Evolutionary conservation across 2,888 invertebrate species (phyloP), one percentile per base, ranked within the genome.

Genomic region (Drosophila kuntzei): DNA sequence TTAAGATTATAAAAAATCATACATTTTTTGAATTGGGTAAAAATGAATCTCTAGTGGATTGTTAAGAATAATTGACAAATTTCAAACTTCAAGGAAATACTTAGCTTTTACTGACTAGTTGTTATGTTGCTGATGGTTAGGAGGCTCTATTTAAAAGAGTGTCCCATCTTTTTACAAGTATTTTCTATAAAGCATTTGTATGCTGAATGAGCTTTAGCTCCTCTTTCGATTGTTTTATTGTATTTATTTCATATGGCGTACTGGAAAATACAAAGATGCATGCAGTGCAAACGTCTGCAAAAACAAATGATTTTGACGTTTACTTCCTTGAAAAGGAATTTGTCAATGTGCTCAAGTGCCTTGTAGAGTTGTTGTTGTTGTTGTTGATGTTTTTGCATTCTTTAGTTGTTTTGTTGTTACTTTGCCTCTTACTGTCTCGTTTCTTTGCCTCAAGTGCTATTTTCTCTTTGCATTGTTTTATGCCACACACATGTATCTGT

Each of bases 281-380:
- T n/a, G n/a, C n/a, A n/a, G n/a, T 55, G 58, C 61, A 76, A 81
- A 62, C 65, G 79, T 57, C 66, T 66, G 64, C 39, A 34, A 54
- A 47, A 54, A 58, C 47, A 61, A 69, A 49, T 69, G 70, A 64
- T 53, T 73, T 70, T 77, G 63, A 79, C 73, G 76, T 69, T 74
- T 58, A 67, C 64, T 67, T 58, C 60, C 69, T 74, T 74, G 79
- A 68, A 79, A 71, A 72, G 69, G 75, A 80, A 76, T 84, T 78
- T 87, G 71, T 78, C 84, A 80, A 71, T 83, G 82, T 74, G 55
- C 71, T 58, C 50, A 68, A 87, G 72, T 79, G 73, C 65, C 54
- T 57, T 22, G 50, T 37, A 32, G 58, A 47, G 39, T 51, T 66
- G 46, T n/a, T n/a, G n/a, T 73, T 55, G 60, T 14, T 43, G 16